Percentiles rank a stretch among this genome's conserved stretches.
Conservation (phyloP, 2,797 vertebrate genomes). For the Leptodactylus fallax region DNA sequence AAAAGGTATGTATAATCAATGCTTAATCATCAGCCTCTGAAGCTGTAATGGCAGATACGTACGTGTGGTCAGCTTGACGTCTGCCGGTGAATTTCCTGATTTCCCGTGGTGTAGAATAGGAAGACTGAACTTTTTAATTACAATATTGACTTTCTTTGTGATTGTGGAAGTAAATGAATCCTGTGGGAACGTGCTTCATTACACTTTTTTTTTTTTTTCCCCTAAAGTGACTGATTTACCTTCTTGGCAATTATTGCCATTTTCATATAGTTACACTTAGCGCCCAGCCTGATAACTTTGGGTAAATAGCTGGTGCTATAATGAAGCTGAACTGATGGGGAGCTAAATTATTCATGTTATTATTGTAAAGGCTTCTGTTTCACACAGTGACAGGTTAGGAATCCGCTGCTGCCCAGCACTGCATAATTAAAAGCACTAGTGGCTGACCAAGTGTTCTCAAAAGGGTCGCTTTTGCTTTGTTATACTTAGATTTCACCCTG, state of each 20-base stretch:
- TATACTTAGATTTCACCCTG: conserved; percentile 1
- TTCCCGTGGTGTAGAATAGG: conserved; percentile 49
- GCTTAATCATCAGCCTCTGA: conserved; percentile 48
- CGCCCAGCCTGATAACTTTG: conserved; percentile 59
- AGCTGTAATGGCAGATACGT: conserved; percentile 36
- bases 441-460: conserved; percentile 31
- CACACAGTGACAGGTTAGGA: conserved; percentile 65
- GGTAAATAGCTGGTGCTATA: conserved; percentile 62
- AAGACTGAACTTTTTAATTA: conserved; percentile 62
- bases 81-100: conserved; percentile 56
- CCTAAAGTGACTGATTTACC: conserved; percentile 48
- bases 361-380: conserved; percentile 67
- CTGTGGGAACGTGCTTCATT: conserved; percentile 49
- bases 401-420: conserved; percentile 61
- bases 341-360: conserved; percentile 74
- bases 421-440: conserved; percentile 68
- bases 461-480: not conserved
- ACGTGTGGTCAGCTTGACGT: conserved; percentile 53
- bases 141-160: conserved; percentile 60
- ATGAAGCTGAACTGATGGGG: conserved; percentile 66
- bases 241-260: conserved; percentile 50
- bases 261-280: conserved; percentile 44
- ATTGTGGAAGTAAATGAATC: conserved; percentile 58
- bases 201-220: conserved; percentile 39
- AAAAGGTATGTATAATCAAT: conserved; percentile 57